Percentiles rank a stretch among this genome's conserved stretches.
Conservation (phyloP, 1,140 invertebrate species). For the Tetramorium parvispinum region DNA sequence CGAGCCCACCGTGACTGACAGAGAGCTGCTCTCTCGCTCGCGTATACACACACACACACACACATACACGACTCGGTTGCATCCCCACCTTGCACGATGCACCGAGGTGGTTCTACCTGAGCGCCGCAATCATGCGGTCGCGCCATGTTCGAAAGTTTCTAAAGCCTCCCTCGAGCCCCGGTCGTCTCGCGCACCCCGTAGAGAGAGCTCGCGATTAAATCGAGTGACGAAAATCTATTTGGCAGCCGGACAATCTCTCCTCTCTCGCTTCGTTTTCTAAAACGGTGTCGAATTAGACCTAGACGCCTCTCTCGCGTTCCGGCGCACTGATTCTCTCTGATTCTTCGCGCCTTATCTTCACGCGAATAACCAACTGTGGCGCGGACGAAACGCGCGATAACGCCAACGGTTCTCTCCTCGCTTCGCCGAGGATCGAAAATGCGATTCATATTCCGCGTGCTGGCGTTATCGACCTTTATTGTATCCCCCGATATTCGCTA, state of each 20-base stretch:
- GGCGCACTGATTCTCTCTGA: not conserved
- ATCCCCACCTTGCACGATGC: not conserved
- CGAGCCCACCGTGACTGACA: conserved; percentile 2
- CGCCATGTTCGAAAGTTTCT: conserved; percentile 32
- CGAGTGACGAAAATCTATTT: not conserved
- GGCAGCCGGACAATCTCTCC: no score
- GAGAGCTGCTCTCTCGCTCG: not conserved
- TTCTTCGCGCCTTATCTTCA: not conserved
- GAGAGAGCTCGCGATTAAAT: not conserved
- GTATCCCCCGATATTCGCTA: conserved; percentile 46
- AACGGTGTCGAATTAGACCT: not conserved
- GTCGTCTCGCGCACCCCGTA: not conserved
- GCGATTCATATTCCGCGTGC: conserved; percentile 39
- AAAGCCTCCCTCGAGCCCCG: not conserved
- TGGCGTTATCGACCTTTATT: conserved; percentile 49
- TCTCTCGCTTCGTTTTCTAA: not conserved
- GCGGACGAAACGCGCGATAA: not conserved
- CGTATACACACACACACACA: not conserved
- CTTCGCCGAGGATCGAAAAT: conserved; percentile 35
- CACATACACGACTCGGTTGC: not conserved
- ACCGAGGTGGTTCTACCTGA: conserved; percentile 18
- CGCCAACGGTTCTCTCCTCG: not conserved
- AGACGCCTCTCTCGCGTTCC: not conserved
- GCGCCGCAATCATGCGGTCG: not conserved
- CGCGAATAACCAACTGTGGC: not conserved